Evolutionary conservation across 2,888 invertebrate species (phyloP), one percentile per base, ranked within the genome.

Genomic region (Mesopsocus fuscifrons): DNA sequence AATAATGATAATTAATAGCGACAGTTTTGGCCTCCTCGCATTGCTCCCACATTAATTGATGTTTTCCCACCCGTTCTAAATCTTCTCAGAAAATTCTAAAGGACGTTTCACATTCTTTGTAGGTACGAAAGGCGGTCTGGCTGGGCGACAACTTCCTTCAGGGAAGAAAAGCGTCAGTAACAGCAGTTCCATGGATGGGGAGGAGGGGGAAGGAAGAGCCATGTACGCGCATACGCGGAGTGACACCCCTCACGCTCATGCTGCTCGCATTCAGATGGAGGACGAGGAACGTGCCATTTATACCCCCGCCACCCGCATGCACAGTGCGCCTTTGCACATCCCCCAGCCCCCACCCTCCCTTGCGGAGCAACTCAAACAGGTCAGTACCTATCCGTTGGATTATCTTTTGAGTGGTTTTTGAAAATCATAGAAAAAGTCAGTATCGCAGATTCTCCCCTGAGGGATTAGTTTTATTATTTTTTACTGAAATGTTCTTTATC

Each of bases 361-460:
- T 51, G 83, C 84, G 16, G 85, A 85, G 62, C 85, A 87, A 60
- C 67, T 87, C 53, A 84, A 84, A 66, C 82, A 81, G 60, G 26
- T 26, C 6, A 26, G 26, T n/a, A n/a, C n/a, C n/a, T n/a, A n/a
- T n/a, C n/a, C n/a, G n/a, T n/a, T n/a, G n/a, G n/a, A n/a, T n/a
- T n/a, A n/a, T n/a, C n/a, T n/a, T n/a, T n/a, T n/a, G n/a, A n/a
- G n/a, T n/a, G n/a, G n/a, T n/a, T n/a, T n/a, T n/a, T n/a, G n/a
- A n/a, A n/a, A n/a, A n/a, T n/a, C n/a, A n/a, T n/a, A n/a, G n/a
- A n/a, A n/a, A n/a, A n/a, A n/a, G n/a, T n/a, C n/a, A n/a, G n/a
- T n/a, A n/a, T n/a, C n/a, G n/a, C n/a, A n/a, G n/a, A n/a, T n/a
- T n/a, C n/a, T n/a, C n/a, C n/a, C n/a, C n/a, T n/a, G n/a, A n/a